Evolutionary conservation across 2,888 invertebrate genomes (phyloP), one percentile per base, ranked within the genome.

Genomic region (Dynastes maya): DNA sequence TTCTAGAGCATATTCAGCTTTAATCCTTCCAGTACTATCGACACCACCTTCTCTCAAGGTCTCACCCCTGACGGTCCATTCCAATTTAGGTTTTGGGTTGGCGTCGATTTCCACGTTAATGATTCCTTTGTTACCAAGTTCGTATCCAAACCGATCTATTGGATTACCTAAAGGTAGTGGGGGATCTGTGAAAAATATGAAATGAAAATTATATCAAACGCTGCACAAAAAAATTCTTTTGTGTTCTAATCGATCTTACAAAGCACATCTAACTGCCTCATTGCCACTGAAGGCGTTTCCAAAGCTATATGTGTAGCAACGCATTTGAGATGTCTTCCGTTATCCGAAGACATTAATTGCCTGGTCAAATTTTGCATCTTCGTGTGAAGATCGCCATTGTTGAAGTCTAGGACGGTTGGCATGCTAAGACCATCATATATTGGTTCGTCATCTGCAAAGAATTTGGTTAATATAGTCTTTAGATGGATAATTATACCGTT

Each of bases 31-130:
- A 51, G 89, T 89, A 29, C 87, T 86, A 82, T 91, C 91, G 1
- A 88, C 87, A 29, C 83, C 85, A 37, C 92, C 92, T 83, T 92
- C 92, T 32, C 86, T 85, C 78, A 93, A 90, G 65, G 85, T 85
- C 77, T 90, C 88, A 0, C 91, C 92, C 22, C 92, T 92, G 4
- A 95, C 88, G 5, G 89, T 89, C 96, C 96, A 96, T 82, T 92
- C 91, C 51, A 93, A 91, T n/a, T 84, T 85, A 0, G 96, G 96
- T 71, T 89, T 89, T 0, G 96, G 96, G 88, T 95, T 93, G 13
- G 95, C 92, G 2, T 92, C 90, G 37, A 96, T 90, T 0, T 93
- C 93, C n/a, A 96, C 92, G 81, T 93, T 93, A 74, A 96, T 92
- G 2, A 91, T 89, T 0, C 94, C 95, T n/a, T 92, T 91, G 58